Evolutionary conservation across 2,888 invertebrate species (phyloP).

Genomic region (Acronicta alni): DNA sequence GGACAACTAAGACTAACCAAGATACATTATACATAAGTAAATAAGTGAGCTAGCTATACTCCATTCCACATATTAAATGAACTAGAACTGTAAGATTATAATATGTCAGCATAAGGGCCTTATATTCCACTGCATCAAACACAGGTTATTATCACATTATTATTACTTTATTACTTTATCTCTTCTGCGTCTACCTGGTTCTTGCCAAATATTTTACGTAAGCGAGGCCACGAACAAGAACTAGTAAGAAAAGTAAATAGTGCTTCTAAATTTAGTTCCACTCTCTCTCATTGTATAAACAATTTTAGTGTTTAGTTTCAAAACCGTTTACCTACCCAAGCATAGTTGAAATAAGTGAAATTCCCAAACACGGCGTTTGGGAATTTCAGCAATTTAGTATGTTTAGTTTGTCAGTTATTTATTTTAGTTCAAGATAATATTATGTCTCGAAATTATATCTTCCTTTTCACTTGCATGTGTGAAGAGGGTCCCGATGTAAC

Average conservation of each 20-base stretch:
- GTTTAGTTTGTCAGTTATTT: slow-evolving; percentile 24
- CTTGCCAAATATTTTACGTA: too few species aligned
- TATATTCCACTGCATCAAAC: too few species aligned
- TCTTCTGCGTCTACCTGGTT: too few species aligned
- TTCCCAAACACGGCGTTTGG: slow-evolving; percentile 32
- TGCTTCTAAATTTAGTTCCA: neutral
- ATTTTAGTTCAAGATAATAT: slow-evolving; percentile 9
- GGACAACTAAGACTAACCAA: too few species aligned
- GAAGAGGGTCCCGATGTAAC: slow-evolving; percentile 1
- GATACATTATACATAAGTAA: too few species aligned
- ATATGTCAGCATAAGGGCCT: too few species aligned
- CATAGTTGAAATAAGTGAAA: slow-evolving; percentile 25
- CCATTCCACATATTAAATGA: too few species aligned
- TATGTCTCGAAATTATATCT: slow-evolving; percentile 16
- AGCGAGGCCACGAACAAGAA: neutral
- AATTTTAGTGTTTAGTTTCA: slow-evolving; percentile 13
- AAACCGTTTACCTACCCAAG: slow-evolving; percentile 17
- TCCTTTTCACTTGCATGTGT: slow-evolving; percentile 9
- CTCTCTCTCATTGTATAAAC: slow-evolving; percentile 5
- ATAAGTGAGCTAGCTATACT: too few species aligned
- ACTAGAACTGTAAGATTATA: too few species aligned
- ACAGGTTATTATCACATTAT: too few species aligned
- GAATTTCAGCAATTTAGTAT: slow-evolving; percentile 33
- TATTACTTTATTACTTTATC: too few species aligned
- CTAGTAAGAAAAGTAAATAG: neutral